Evolutionary conservation across 2,113 vertebrate species (phyloP).

Genomic region (Tetrax tetrax): DNA sequence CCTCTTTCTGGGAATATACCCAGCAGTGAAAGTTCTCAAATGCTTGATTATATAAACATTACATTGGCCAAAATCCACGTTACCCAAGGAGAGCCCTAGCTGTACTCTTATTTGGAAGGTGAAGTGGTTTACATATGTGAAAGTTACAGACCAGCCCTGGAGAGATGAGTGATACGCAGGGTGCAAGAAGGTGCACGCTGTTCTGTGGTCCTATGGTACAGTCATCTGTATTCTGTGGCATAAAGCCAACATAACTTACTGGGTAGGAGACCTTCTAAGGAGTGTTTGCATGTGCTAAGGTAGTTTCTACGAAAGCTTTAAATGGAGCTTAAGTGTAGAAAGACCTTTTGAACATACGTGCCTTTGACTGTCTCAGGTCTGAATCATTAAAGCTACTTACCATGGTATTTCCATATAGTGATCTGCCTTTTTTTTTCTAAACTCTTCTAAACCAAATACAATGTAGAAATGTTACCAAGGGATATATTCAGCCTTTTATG

Average conservation of each 20-base stretch:
- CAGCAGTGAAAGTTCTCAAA: neutral
- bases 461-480: neutral
- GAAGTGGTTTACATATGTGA: neutral
- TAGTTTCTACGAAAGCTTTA: neutral
- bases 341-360: neutral
- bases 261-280: neutral
- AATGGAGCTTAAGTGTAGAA: neutral
- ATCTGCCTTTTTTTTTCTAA: neutral
- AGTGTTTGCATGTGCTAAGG: neutral
- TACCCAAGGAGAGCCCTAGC: neutral
- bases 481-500: neutral
- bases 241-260: neutral
- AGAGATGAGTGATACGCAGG: neutral
- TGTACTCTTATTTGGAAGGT: neutral
- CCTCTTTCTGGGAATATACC: neutral
- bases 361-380: neutral
- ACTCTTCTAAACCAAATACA: neutral
- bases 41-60: neutral
- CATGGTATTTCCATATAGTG: neutral
- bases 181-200: neutral
- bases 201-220: neutral
- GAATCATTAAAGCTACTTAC: neutral
- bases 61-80: neutral
- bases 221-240: fast-evolving
- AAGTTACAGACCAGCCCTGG: neutral